Evolutionary conservation across 2,113 vertebrate genomes (phyloP).

Genomic region (Sarotherodon lohbergeri): DNA sequence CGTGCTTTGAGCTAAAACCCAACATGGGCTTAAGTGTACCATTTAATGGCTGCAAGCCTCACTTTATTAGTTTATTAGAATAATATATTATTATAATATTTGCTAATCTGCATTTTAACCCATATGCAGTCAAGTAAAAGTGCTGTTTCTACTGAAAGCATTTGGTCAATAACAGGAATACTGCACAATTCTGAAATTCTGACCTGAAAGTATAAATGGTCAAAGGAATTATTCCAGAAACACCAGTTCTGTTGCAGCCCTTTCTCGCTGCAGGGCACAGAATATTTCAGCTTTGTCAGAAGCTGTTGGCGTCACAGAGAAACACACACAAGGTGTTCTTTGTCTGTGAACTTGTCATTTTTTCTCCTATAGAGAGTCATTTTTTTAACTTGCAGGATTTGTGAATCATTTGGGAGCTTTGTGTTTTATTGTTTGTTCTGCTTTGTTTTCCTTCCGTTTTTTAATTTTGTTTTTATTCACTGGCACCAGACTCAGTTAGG

Average conservation of each 20-base stretch:
- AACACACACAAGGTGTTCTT: not conserved
- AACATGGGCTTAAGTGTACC: fast-evolving
- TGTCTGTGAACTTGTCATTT: not conserved
- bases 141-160: not conserved
- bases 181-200: not conserved
- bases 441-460: not conserved
- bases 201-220: not conserved
- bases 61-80: not conserved
- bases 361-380: not conserved
- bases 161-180: not conserved
- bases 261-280: not conserved
- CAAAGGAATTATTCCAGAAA: not conserved
- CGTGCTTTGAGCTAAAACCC: not conserved
- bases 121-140: not conserved
- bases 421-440: not conserved
- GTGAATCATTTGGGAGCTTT: not conserved
- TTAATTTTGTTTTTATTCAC: not conserved
- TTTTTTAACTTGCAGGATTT: not conserved
- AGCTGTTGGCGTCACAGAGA: not conserved
- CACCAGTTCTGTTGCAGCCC: not conserved
- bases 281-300: not conserved
- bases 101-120: not conserved
- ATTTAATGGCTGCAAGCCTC: not conserved
- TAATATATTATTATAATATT: not conserved
- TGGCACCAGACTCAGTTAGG: not conserved